phyloP scores from a whole-genome alignment of 2,888 invertebrate genomes.

The Drosophila robusta region DNA sequence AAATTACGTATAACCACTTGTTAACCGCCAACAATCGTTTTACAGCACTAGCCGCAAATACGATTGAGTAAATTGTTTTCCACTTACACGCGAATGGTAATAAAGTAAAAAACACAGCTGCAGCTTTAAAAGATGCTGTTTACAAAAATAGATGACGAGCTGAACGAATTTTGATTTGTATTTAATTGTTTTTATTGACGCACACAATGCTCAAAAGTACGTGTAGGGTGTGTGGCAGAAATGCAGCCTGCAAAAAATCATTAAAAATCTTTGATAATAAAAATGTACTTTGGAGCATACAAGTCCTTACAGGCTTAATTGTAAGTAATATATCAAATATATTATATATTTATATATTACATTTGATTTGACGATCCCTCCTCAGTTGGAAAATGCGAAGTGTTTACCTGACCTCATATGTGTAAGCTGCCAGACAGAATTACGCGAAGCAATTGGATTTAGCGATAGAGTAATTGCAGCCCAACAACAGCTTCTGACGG shows the following conservation, averaged over 20 bases:
- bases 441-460: constrained; percentile 47
- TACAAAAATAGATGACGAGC: constrained; percentile 11
- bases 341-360: neutral
- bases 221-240: constrained; percentile 44
- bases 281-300: constrained; percentile 42
- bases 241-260: constrained; percentile 21
- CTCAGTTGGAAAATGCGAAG: constrained; percentile 40
- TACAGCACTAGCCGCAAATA: constrained; percentile 22
- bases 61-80: neutral
- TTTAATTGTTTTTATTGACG: constrained; percentile 3
- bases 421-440: constrained; percentile 42
- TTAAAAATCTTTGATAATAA: constrained; percentile 45
- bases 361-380: neutral
- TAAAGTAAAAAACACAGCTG: constrained; percentile 28
- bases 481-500: constrained; percentile 39
- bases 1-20: neutral
- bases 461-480: constrained; percentile 48
- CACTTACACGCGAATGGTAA: constrained; percentile 35
- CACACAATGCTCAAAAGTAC: constrained; percentile 37
- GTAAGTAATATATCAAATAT: constrained; percentile 20
- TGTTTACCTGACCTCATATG: constrained; percentile 51
- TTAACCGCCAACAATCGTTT: neutral
- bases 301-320: constrained; percentile 48
- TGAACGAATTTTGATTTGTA: neutral
- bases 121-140: constrained; percentile 3